Base-by-base conservation (phyloP, 2,888 invertebrate species). In the Sinhomidia bicolor region DNA sequence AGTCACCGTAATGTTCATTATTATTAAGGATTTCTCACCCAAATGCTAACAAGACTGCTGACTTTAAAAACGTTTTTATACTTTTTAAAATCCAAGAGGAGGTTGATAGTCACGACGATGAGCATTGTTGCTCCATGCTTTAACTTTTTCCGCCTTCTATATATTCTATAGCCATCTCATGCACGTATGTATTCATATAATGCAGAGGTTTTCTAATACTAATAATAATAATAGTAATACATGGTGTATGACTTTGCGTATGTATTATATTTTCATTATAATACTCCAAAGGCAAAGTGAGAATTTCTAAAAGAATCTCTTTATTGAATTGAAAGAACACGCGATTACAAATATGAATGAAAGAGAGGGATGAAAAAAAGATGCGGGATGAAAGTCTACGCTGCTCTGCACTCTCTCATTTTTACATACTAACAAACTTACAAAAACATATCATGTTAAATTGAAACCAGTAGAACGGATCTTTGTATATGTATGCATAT, bases 261-360 rank as follows among this genome's bases (percentile, higher is more conserved):
- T 20, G 74, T 3, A 47, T 44, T 74, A 44, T 23, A 60, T 60
- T 10, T 1, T 26, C 9, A 60, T 60, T 26, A 60, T 10, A 26
- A 60, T 26, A 47, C 26, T 14, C 23, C 23, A 14, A 74, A 78
- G 29, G 54, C 54, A 54, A 78, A 83, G 57, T 84, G 57, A 78
- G 57, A 62, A 47, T 65, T 44, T 65, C 62, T 51, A 29, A 84
- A 85, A 62, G 65, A 85, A 14, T 62, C 84, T 26, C 84, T 60
- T 78, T 36, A 76, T 85, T 85, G 41, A 85, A 78, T 78, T 23
- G 29, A 78, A 85, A 76, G 85, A 47, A 85, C 76, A 85, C 74
- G 84, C 84, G 84, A 23, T 84, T 47, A 65, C 65, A 65, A 84
- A 84, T 76, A 17, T n/a, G 83, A 68, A 71, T 65, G 68, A 65